Conservation (phyloP, 1,140 invertebrate species). For the Zaprionus ghesquierei region DNA sequence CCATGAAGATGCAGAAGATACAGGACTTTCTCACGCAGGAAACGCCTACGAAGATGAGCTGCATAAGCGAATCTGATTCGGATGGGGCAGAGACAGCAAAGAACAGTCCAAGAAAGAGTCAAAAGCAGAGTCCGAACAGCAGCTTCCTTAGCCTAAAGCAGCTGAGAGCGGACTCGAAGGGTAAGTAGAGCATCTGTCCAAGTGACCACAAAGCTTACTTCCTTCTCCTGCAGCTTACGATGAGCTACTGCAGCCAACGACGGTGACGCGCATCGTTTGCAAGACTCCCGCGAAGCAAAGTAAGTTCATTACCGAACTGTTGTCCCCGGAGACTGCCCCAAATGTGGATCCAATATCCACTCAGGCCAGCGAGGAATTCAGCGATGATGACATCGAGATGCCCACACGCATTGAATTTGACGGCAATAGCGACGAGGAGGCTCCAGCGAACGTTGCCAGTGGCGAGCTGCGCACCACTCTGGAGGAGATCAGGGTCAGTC, state of each 20-base stretch:
- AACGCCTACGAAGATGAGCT: slow-evolving; percentile 12
- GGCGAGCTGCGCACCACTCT: slow-evolving; percentile 51
- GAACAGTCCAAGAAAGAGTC: not conserved
- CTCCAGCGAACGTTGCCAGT: slow-evolving; percentile 18
- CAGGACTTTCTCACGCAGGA: slow-evolving; percentile 67
- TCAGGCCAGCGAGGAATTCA: slow-evolving; percentile 5
- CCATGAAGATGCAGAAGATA: slow-evolving; percentile 75
- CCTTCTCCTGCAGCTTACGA: slow-evolving; percentile 45
- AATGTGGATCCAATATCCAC: not conserved
- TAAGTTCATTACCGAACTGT: slow-evolving; percentile 22
- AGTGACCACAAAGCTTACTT: not conserved
- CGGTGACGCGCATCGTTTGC: slow-evolving; percentile 47
- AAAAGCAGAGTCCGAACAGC: slow-evolving; percentile 9
- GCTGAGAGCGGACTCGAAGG: slow-evolving; percentile 45
- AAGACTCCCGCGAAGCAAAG: slow-evolving; percentile 48
- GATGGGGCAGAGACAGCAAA: not conserved
- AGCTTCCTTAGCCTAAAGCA: slow-evolving; percentile 56
- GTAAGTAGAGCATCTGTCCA: slow-evolving; percentile 1
- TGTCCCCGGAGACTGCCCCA: not conserved
- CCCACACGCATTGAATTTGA: slow-evolving; percentile 61
- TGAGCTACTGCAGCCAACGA: slow-evolving; percentile 28
- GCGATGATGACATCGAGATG: slow-evolving; percentile 41
- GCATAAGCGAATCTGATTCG: slow-evolving; percentile 22
- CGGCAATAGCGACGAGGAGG: slow-evolving; percentile 24
- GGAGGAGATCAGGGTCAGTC: slow-evolving; percentile 49